Conservation (phyloP, 2,797 vertebrate genomes). For the Myotis vivesi region DNA sequence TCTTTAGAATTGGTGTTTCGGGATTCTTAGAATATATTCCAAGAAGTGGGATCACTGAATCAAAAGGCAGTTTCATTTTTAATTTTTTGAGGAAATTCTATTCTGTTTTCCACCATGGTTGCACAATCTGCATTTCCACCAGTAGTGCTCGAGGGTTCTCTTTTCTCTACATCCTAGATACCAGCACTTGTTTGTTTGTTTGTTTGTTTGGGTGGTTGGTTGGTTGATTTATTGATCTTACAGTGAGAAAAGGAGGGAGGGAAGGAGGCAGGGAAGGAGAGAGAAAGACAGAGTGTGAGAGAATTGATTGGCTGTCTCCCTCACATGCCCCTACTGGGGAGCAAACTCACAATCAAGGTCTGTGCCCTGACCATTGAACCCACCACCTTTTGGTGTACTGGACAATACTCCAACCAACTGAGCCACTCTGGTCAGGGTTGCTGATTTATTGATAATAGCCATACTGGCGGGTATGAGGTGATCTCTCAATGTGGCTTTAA, state of each 20-base stretch:
- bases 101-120: background rate
- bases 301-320: background rate
- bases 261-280: background rate
- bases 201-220: background rate
- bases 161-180: background rate
- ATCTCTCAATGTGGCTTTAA: background rate
- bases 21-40: background rate
- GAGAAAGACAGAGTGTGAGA: background rate
- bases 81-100: background rate
- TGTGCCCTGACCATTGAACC: background rate
- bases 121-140: background rate
- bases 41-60: background rate
- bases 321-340: background rate
- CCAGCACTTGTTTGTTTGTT: background rate
- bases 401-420: background rate
- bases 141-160: background rate
- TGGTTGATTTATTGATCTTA: background rate
- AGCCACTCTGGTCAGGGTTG: background rate
- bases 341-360: background rate
- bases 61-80: background rate
- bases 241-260: background rate
- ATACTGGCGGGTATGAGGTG: background rate
- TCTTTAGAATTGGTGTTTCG: background rate
- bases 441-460: background rate
- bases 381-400: background rate